Percentiles rank a stretch among this genome's conserved stretches.
Conservation (phyloP, 2,888 invertebrate species). For the Rosalia funebris region DNA sequence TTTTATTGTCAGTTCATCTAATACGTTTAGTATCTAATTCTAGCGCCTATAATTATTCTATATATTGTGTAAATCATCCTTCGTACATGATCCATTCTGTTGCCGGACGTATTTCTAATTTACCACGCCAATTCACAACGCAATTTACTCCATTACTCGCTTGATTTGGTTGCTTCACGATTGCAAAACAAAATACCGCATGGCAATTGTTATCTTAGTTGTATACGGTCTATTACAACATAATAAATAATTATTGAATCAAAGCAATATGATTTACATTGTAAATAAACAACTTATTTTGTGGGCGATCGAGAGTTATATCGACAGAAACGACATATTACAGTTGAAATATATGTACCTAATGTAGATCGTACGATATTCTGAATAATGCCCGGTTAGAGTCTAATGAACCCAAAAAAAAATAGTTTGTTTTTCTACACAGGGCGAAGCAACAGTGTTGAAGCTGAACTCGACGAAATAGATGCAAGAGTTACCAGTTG, state of each 20-base stretch:
- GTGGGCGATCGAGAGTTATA: constrained; percentile 9
- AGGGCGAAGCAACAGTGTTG: too few species aligned
- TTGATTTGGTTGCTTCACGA: neutral
- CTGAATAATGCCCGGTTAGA: neutral
- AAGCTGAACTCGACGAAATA: too few species aligned
- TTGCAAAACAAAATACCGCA: neutral
- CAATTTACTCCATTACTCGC: neutral
- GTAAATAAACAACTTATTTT: constrained; percentile 10
- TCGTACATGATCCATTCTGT: too few species aligned
- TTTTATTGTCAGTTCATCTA: too few species aligned
- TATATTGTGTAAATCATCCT: too few species aligned
- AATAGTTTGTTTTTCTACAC: too few species aligned
- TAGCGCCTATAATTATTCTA: too few species aligned
- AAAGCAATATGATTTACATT: constrained; percentile 4
- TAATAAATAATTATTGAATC: constrained; percentile 14
- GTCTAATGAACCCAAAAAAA: neutral
- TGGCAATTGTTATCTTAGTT: neutral
- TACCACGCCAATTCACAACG: too few species aligned
- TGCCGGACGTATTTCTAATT: too few species aligned
- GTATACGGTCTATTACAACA: constrained; percentile 13
- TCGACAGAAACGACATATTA: neutral
- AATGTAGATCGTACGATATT: neutral
- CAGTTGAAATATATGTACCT: neutral
- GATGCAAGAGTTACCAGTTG: too few species aligned
- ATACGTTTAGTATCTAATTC: too few species aligned